phyloP scores from a whole-genome alignment of 2,888 invertebrate species.

The Sericinus montela region DNA sequence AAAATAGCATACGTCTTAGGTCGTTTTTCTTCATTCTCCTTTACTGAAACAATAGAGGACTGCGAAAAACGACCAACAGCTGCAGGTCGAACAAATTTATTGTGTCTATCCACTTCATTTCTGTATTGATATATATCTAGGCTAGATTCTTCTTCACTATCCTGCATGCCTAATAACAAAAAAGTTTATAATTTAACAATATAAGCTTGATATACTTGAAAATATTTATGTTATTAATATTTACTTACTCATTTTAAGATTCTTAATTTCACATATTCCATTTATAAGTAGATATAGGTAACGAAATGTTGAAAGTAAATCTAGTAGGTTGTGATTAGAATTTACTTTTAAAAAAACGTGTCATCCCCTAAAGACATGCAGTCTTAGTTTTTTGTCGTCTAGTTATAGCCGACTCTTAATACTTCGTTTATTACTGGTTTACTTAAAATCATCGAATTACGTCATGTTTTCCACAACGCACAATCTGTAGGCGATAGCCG shows the following conservation, averaged over 20 bases:
- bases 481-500: constrained; percentile 63
- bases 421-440: too few relatives aligned
- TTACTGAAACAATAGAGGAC: constrained; percentile 29
- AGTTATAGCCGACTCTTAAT: too few relatives aligned
- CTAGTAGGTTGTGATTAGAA: constrained; percentile 12
- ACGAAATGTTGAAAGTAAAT: background rate
- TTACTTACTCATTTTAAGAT: background rate
- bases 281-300: too few relatives aligned
- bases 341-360: background rate
- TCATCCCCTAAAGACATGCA: background rate
- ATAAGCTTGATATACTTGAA: background rate
- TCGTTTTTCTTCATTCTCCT: constrained; percentile 38
- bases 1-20: constrained; percentile 61
- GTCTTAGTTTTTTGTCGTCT: constrained; percentile 19
- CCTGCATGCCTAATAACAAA: constrained; percentile 6
- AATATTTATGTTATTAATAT: background rate
- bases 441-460: constrained; percentile 45
- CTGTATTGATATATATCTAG: constrained; percentile 56
- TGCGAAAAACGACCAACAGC: constrained; percentile 22
- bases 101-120: constrained; percentile 36
- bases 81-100: constrained; percentile 33
- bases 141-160: constrained; percentile 27
- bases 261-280: background rate
- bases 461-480: constrained; percentile 56
- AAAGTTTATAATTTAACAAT: too few relatives aligned